Evolutionary conservation across 2,888 invertebrate genomes (phyloP), one percentile per base, ranked within the genome.

Genomic region (Pheosia gnoma): DNA sequence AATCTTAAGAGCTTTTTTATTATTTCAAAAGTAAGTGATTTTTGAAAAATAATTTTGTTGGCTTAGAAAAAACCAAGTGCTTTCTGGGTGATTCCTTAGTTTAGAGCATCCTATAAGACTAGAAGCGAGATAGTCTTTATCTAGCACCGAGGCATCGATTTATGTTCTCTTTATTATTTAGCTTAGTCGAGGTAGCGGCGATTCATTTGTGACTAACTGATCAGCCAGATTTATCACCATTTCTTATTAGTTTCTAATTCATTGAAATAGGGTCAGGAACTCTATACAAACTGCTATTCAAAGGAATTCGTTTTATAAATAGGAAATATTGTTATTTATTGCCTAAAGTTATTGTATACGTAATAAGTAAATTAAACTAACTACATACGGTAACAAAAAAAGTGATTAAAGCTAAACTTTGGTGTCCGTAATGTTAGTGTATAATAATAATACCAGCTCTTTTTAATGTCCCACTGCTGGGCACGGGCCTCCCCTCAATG

Each of bases 171-270:
- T 69, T 71, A 75, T 75, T 69, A 66, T 57, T 58, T 55, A 55
- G 58, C 60, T 52, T 10, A 57, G 54, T 39, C 49, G 56, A 60
- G 65, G 68, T 63, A 58, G 66, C 66, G 41, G 62, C 67, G 73
- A 65, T 75, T 71, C 68, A 66, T 72, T 75, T 55, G 43, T 56
- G 51, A 58, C 66, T 65, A 71, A 67, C 70, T 68, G 58, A 63
- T 65, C 63, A 47, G 57, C 65, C 63, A 47, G 57, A 59, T 57
- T 59, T 66, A 65, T 67, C 53, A 53, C 37, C 37, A 65, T 56
- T n/a, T n/a, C 55, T 52, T 5, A 3, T 39, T 36, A 8, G 39
- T 54, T 55, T 47, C 47, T 47, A n/a, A 55, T 55, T 39, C 13
- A 55, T 39, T 13, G 13, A 39, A 39, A 0, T 5, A 4, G 38